These are phyloP conservation scores for Macrotus californicus DNA, from an alignment of 2,113 vertebrate species.

Conservation along the genomic window DNA sequence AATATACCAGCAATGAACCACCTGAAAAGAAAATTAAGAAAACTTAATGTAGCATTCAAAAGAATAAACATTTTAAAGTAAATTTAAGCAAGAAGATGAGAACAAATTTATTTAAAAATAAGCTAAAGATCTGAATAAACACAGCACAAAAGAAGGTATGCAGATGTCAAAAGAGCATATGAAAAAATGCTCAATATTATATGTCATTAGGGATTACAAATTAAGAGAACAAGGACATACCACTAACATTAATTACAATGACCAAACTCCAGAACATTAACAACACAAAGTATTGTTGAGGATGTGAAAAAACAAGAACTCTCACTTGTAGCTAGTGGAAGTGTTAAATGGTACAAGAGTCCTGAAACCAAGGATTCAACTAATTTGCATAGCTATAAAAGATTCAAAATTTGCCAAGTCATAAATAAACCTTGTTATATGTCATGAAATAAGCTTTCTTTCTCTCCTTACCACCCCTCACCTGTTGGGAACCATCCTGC, in stretches of 20 bases:
- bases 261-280: too few relatives aligned
- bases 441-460: not conserved
- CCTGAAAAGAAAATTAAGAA: too few relatives aligned
- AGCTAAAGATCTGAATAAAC: not conserved
- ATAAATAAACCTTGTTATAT: not conserved
- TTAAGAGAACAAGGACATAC: not conserved
- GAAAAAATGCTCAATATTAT: too few relatives aligned
- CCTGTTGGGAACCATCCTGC: too few relatives aligned
- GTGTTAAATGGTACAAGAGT: not conserved
- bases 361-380: not conserved
- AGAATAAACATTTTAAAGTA: not conserved
- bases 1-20: not conserved
- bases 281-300: too few relatives aligned
- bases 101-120: not conserved
- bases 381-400: not conserved
- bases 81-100: not conserved
- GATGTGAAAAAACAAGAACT: not conserved
- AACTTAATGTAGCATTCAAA: not conserved
- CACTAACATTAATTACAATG: not conserved
- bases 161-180: too few relatives aligned
- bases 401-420: not conserved
- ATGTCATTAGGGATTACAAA: not conserved
- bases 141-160: too few relatives aligned
- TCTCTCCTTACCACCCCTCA: not conserved
- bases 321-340: not conserved